phyloP scores from a whole-genome alignment of 2,797 vertebrate genomes.

The Sebastolobus altivelis region DNA sequence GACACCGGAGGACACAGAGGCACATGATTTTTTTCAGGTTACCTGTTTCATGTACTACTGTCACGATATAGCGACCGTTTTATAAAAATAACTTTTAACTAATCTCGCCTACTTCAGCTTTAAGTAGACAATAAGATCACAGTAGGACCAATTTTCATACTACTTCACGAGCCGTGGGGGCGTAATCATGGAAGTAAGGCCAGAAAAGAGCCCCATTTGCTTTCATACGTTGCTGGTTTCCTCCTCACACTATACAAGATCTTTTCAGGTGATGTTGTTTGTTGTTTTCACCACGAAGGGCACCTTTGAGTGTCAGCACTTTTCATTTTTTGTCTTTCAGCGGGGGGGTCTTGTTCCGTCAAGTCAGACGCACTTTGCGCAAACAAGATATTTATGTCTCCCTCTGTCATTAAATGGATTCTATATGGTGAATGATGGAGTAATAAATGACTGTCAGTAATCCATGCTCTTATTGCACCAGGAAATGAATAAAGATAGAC shows the following conservation, averaged over 20 bases:
- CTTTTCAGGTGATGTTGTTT: neutral
- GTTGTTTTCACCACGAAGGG: too few relatives aligned
- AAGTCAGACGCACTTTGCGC: constrained; percentile 4
- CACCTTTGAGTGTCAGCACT: too few relatives aligned
- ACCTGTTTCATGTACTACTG: too few relatives aligned
- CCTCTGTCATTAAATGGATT: constrained; percentile 20
- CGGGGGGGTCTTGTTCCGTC: constrained; percentile 1
- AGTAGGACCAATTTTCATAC: neutral
- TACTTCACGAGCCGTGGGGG: neutral
- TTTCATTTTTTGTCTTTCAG: neutral
- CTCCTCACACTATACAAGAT: neutral
- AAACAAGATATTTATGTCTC: constrained; percentile 26
- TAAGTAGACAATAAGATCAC: neutral
- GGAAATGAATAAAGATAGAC: constrained; percentile 38
- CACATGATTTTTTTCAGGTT: too few relatives aligned
- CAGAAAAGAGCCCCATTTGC: neutral
- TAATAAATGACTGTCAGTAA: constrained; percentile 24
- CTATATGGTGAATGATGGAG: constrained; percentile 26
- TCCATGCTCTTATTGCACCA: constrained; percentile 21
- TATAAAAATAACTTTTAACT: too few relatives aligned
- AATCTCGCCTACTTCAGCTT: too few relatives aligned
- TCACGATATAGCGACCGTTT: too few relatives aligned
- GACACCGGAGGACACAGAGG: too few relatives aligned
- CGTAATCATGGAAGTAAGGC: neutral
- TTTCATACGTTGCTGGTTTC: neutral